A percentile compares a stretch with the other conserved stretches of the same genome.
Evolutionary conservation across 2,113 vertebrate species (phyloP).

Genomic region (Ophthalmolycus amberensis): DNA sequence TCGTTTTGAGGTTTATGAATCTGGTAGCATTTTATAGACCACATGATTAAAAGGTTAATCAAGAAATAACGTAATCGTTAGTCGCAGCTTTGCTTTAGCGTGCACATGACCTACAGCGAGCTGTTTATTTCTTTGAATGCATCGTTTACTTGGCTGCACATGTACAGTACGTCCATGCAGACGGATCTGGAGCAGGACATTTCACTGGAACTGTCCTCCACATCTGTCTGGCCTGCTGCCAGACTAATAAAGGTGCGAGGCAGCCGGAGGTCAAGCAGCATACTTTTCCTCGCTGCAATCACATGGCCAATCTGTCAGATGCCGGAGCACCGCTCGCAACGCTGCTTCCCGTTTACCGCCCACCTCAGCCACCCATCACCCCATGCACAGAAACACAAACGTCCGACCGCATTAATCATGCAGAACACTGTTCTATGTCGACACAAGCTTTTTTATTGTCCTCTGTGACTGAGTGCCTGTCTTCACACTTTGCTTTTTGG

Average conservation of each 20-base stretch:
- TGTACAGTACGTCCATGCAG: not conserved
- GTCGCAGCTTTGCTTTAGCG: no score
- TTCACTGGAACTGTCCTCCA: constrained; percentile 37
- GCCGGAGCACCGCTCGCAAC: constrained; percentile 30
- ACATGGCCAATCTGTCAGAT: constrained; percentile 65
- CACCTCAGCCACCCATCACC: constrained; percentile 46
- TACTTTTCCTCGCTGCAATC: constrained; percentile 72
- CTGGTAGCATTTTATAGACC: not conserved
- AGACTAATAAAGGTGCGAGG: constrained; percentile 67
- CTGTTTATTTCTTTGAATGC: not conserved
- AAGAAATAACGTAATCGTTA: not conserved
- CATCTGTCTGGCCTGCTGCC: constrained; percentile 51
- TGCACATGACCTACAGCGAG: no score
- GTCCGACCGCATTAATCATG: constrained; percentile 35
- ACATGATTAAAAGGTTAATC: not conserved
- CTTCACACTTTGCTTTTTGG: constrained; percentile 12
- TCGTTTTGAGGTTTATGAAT: not conserved
- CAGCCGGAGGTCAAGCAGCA: constrained; percentile 69
- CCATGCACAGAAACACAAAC: constrained; percentile 28
- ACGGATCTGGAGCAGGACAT: constrained; percentile 3
- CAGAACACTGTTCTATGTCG: constrained; percentile 24
- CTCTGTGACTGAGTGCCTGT: constrained; percentile 5
- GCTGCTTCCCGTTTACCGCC: constrained; percentile 52
- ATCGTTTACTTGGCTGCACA: not conserved
- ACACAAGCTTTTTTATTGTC: constrained; percentile 13